Evolutionary conservation across 1,140 invertebrate genomes (phyloP).

Genomic region (Bilobella aurantiaca): DNA sequence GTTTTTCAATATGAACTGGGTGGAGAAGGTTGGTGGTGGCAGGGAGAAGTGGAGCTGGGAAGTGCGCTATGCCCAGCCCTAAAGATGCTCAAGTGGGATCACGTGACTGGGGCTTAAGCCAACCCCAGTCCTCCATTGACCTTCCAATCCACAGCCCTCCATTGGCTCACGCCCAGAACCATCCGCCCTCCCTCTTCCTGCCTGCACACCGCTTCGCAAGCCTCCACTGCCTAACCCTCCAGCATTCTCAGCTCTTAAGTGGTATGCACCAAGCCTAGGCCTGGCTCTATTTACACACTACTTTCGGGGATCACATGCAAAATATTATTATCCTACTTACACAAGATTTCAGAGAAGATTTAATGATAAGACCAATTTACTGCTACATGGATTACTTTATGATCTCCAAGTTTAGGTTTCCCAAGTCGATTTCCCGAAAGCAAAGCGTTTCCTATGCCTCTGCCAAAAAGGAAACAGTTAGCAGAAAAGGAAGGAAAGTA

Average conservation of each 20-base stretch:
- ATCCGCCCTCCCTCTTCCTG: too few species aligned
- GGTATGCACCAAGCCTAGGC: neutral
- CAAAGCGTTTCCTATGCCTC: neutral
- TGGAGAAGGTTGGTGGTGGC: too few species aligned
- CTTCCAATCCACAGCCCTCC: neutral
- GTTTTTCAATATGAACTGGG: too few species aligned
- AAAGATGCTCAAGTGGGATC: neutral
- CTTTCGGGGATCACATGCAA: neutral
- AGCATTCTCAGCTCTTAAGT: neutral
- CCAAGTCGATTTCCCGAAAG: neutral
- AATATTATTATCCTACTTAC: slow-evolving; percentile 5
- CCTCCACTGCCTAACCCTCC: neutral
- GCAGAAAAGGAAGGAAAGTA: neutral
- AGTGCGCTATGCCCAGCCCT: neutral
- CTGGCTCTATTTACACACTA: neutral
- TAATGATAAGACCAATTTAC: slow-evolving; percentile 9
- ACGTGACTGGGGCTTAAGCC: neutral
- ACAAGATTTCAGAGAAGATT: neutral
- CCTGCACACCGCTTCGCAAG: neutral
- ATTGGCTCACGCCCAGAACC: slow-evolving; percentile 1
- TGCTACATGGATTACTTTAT: neutral
- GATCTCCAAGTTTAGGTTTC: too few species aligned
- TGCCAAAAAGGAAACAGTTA: too few species aligned
- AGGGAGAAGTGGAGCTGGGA: too few species aligned
- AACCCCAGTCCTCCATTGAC: neutral